These are phyloP conservation scores for Montifringilla adamsi DNA, from an alignment of 2,113 vertebrate genomes.

Conservation along the genomic window DNA sequence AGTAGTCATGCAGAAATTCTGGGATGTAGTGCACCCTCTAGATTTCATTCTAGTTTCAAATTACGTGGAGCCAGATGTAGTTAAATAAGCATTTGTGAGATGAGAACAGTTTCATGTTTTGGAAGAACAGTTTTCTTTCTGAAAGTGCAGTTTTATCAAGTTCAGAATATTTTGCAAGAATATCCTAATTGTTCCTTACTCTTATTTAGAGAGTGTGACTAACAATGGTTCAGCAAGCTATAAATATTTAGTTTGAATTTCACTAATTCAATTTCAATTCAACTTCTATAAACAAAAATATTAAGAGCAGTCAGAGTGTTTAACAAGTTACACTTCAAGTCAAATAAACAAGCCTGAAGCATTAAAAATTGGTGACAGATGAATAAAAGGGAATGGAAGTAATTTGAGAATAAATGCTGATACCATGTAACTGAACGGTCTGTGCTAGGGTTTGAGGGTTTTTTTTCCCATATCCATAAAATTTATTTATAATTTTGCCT, in stretches of 20 bases:
- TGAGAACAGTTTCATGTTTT: neutral
- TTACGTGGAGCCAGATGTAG: neutral
- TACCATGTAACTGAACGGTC: accelerated
- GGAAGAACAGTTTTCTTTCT: neutral
- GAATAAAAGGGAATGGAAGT: neutral
- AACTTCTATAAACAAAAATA: neutral
- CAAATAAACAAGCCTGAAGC: neutral
- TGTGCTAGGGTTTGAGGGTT: accelerated
- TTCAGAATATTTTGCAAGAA: neutral
- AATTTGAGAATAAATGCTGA: neutral
- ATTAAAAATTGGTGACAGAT: neutral
- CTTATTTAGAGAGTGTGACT: neutral
- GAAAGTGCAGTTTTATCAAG: neutral
- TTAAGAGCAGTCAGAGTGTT: neutral
- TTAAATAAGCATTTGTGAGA: neutral
- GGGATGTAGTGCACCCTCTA: neutral
- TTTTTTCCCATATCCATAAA: neutral
- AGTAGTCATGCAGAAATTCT: conserved; percentile 23
- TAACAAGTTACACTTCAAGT: neutral
- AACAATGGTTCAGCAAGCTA: neutral
- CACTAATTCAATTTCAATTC: neutral
- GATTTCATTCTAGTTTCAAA: neutral
- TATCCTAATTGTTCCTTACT: neutral
- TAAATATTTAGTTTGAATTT: neutral
- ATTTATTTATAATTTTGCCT: neutral